These are phyloP conservation scores for Dreissena polymorpha DNA, from an alignment of 1,140 invertebrate species.

Conservation along the genomic window DNA sequence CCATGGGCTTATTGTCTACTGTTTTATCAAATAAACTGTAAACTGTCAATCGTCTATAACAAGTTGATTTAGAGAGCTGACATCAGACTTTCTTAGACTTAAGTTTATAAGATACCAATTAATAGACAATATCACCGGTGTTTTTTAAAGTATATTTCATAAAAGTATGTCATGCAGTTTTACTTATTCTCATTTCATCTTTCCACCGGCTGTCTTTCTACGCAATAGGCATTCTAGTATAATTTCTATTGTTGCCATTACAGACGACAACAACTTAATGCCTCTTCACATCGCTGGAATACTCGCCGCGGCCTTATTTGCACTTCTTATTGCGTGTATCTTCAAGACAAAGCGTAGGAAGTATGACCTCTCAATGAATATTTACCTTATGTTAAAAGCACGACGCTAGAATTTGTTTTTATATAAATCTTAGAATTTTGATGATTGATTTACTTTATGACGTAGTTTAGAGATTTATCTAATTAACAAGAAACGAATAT, in stretches of 20 bases:
- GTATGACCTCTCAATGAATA: constrained; percentile 16
- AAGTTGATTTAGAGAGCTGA: background rate
- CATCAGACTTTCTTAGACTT: background rate
- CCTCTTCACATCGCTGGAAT: constrained; percentile 47
- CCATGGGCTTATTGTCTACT: no score
- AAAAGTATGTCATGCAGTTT: no score
- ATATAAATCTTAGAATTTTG: background rate
- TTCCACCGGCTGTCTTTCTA: no score
- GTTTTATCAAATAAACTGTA: no score
- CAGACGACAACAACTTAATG: constrained; percentile 35
- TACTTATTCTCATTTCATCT: no score
- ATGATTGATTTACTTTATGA: background rate
- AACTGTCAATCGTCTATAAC: no score
- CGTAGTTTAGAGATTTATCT: background rate
- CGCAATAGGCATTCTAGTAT: background rate
- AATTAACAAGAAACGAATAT: no score
- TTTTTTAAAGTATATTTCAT: no score
- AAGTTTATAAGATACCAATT: no score
- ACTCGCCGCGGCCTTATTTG: constrained; percentile 36
- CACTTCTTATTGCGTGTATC: constrained; percentile 42
- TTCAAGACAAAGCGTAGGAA: constrained; percentile 44
- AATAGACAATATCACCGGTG: no score
- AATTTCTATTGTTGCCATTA: background rate
- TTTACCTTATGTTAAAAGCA: background rate
- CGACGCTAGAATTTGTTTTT: background rate